Evolutionary conservation across 1,140 invertebrate species (phyloP).

Genomic region (Pomacea maculata): DNA sequence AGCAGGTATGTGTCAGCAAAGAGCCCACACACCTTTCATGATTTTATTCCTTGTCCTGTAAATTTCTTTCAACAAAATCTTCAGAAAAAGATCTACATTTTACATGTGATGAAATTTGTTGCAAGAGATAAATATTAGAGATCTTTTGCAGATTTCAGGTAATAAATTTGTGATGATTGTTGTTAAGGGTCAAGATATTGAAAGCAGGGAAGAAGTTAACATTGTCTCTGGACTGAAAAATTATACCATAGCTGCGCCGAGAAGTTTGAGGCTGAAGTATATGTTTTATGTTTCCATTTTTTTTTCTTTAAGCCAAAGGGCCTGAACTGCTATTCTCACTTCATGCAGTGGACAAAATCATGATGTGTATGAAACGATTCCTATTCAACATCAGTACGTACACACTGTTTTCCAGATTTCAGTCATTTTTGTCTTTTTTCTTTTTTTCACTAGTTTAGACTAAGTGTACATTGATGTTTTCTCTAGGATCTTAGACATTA

Average conservation of each 20-base stretch:
- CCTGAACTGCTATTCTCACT: conserved; percentile 29
- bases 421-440: not conserved
- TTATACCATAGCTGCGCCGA: not conserved
- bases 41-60: not conserved
- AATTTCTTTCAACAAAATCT: conserved; percentile 1
- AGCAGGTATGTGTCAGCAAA: conserved; percentile 30
- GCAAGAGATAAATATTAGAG: too few relatives aligned
- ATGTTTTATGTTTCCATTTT: not conserved
- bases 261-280: not conserved
- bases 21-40: too few relatives aligned
- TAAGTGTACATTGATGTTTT: not conserved
- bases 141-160: too few relatives aligned
- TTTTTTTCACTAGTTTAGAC: not conserved
- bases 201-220: too few relatives aligned
- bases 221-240: too few relatives aligned
- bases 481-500: not conserved
- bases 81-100: not conserved
- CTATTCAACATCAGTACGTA: conserved; percentile 32
- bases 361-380: conserved; percentile 34
- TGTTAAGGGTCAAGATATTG: too few relatives aligned
- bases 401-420: not conserved
- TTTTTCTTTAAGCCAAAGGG: conserved; percentile 29
- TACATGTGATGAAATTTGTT: too few relatives aligned
- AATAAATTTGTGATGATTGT: too few relatives aligned
- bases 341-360: conserved; percentile 30